Evolutionary conservation across 2,888 invertebrate species (phyloP).

Genomic region (Diogma glabrata): DNA sequence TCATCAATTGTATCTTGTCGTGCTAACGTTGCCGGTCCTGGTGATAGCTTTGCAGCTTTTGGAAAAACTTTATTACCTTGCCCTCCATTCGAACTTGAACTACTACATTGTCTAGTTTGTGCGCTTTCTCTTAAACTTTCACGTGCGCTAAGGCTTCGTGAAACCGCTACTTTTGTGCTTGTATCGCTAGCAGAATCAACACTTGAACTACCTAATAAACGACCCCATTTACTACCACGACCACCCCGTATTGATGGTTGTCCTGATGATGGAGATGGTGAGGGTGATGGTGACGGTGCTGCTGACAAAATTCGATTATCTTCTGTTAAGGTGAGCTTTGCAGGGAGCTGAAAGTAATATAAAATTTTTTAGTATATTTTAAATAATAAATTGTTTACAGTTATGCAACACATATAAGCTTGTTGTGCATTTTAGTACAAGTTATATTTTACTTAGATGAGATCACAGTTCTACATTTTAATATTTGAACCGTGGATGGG

Average conservation of each 20-base stretch:
- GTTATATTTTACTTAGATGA: no score
- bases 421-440: no score
- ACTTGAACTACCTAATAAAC: constrained; percentile 67
- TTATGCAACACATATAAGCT: no score
- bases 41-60: constrained; percentile 54
- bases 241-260: constrained; percentile 43
- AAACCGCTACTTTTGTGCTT: constrained; percentile 42
- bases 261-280: constrained; percentile 37
- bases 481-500: no score
- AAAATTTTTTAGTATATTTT: no score
- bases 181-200: constrained; percentile 59
- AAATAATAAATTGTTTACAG: no score
- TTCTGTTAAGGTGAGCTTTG: constrained; percentile 38
- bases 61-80: constrained; percentile 50
- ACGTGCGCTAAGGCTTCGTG: constrained; percentile 46
- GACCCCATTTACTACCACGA: constrained; percentile 65
- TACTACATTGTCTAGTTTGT: constrained; percentile 37
- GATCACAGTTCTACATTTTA: no score
- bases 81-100: constrained; percentile 38
- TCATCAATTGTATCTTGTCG: constrained; percentile 74
- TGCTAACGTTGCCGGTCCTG: constrained; percentile 41
- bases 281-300: constrained; percentile 36
- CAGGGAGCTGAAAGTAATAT: constrained; percentile 33
- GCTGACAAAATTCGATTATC: constrained; percentile 35
- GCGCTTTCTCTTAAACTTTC: constrained; percentile 38